Base-by-base conservation (phyloP, 2,113 vertebrate species). In the Ploceus nigricollis region DNA sequence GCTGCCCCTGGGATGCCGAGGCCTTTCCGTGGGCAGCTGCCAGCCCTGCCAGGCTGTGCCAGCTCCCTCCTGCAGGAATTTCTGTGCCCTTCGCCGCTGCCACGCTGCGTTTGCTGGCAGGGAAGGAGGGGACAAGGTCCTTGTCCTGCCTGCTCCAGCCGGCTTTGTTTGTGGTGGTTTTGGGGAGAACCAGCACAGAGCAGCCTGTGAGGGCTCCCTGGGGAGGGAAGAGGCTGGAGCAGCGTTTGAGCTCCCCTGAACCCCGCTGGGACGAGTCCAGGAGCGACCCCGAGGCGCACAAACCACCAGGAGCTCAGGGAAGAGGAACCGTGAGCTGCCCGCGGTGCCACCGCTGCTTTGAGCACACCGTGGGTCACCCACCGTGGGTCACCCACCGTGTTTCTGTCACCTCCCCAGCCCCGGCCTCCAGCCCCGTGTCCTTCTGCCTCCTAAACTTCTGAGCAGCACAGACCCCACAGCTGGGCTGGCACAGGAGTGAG, bases 321-420 rank as follows among this genome's bases (percentile, higher is more conserved):
- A 24, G 22, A 23, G 82, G 51, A 30, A 18, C 5, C 6, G 7
- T 1, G 0, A 4, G 24, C 35, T 18, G 37, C 22, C n/a, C 0
- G 54, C 8, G 2, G 37, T 47, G 45, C 42, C 77, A 4, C 19
- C 0, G 1, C 14, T 27, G 22, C 58, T 42, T 3, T 2, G 14
- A 1, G n/a, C 58, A 5, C 2, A 0, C 75, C 18, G 33, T 5
- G 77, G 51, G 28, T 70, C 39, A 6, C 53, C 48, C 31, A 0
- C 0, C 0, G 13, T 4, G 15, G 51, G 28, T 70, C 39, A 7
- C 53, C 48, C 33, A 0, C 0, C 0, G 13, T 4, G 15, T 17
- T 20, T 0, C 6, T 25, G 39, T 18, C 28, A 18, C 47, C 39
- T 31, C 8, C 18, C 18, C 40, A 51, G 37, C 30, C 18, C 31